Evolutionary conservation across 2,797 vertebrate species (phyloP), one percentile per base, ranked within the genome.

Genomic region (Anabas testudineus): DNA sequence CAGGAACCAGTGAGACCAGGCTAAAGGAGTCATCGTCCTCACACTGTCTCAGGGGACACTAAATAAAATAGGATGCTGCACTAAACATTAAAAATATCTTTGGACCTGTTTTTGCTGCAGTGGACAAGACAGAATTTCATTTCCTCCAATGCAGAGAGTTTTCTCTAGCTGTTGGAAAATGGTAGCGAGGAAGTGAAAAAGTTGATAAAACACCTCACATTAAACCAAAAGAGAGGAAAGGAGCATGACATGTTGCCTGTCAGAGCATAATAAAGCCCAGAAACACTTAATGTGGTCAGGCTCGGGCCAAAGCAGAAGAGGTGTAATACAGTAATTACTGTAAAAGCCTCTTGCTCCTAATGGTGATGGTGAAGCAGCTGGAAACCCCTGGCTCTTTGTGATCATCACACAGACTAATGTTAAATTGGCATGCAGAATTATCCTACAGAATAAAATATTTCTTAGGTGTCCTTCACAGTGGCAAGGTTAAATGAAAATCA

Each of bases 291-390:
- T 79, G 71, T 46, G 56, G 62, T 74, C 42, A 3, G 56, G 37
- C 49, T 74, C 58, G 41, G 61, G 61, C 66, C 67, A 84, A 84
- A 74, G 79, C 76, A 76, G 71, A 36, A 67, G 70, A 85, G 76
- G 67, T 73, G 36, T 65, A 59, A 78, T 83, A n/a, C n/a, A n/a
- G n/a, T n/a, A 87, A 90, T 88, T 84, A 85, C 74, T 76, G 70
- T 87, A 82, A 90, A 86, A 90, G 87, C 86, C 76, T 69, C 69
- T 85, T 65, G 26, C 68, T 76, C 56, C 51, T 83, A 73, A 85
- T 72, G 85, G 74, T 71, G 77, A 78, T n/a, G 52, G 71, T 42
- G 65, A 84, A 56, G 74, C 82, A 74, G 83, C 83, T 80, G 82
- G 61, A 58, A 51, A 76, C 57, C 58, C 21, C 18, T 28, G 34